phyloP scores from a whole-genome alignment of 2,797 vertebrate species.

The Cryptoprocta ferox region DNA sequence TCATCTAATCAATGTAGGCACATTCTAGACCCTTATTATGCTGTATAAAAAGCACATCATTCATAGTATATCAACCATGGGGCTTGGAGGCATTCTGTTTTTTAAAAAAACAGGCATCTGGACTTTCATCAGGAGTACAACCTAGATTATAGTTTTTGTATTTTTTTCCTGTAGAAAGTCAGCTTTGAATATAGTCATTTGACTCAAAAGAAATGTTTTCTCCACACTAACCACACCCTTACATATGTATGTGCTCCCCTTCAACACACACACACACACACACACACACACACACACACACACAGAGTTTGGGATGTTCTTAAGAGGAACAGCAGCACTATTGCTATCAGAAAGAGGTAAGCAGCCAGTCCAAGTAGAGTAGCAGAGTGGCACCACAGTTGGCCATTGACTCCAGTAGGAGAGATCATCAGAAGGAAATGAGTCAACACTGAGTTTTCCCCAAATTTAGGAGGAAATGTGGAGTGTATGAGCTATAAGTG shows the following conservation, averaged over 20 bases:
- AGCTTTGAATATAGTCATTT: slow-evolving; percentile 40
- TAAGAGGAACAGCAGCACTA: neutral
- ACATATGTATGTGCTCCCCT: neutral
- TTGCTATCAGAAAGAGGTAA: slow-evolving; percentile 8
- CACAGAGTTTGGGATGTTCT: neutral
- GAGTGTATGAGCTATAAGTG: neutral
- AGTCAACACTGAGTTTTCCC: neutral
- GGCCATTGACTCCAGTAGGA: neutral
- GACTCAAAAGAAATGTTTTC: slow-evolving; percentile 44
- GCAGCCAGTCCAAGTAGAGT: neutral
- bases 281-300: neutral
- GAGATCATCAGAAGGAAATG: neutral
- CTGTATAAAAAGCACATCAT: neutral
- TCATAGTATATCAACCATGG: neutral
- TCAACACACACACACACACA: neutral
- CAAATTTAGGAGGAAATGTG: neutral
- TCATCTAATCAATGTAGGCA: neutral
- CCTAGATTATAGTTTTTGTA: neutral
- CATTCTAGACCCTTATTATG: neutral
- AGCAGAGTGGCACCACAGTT: neutral
- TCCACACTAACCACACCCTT: neutral
- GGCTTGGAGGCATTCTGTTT: slow-evolving; percentile 10
- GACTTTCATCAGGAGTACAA: neutral
- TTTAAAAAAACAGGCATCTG: neutral
- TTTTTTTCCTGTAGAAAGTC: slow-evolving; percentile 14